Evolutionary conservation across 2,113 vertebrate genomes (phyloP).

Genomic region (Nibea albiflora): DNA sequence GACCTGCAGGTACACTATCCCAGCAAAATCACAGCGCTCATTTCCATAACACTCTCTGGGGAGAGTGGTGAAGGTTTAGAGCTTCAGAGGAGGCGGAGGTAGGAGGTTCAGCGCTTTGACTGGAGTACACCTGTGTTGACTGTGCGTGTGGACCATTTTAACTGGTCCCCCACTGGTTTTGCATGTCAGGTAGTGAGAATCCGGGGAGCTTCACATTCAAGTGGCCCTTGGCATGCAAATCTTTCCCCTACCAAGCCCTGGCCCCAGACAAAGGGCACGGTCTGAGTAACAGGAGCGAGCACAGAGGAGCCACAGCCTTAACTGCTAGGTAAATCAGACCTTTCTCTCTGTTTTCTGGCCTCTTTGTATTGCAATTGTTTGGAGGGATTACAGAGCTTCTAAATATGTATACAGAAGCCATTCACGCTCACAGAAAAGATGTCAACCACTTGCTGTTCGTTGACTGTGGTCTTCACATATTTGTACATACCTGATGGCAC

Average conservation of each 20-base stretch:
- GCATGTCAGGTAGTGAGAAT: constrained; percentile 86
- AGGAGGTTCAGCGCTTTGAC: constrained; percentile 59
- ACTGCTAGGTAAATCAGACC: constrained; percentile 84
- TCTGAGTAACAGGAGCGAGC: constrained; percentile 83
- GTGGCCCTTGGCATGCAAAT: constrained; percentile 86
- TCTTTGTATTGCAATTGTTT: constrained; percentile 66
- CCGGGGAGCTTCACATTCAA: constrained; percentile 81
- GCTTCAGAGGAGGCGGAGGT: not conserved
- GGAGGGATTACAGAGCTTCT: constrained; percentile 60
- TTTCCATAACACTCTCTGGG: constrained; percentile 76
- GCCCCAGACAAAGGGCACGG: constrained; percentile 72
- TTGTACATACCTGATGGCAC: constrained; percentile 42
- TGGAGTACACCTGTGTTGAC: constrained; percentile 78
- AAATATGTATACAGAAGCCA: constrained; percentile 62
- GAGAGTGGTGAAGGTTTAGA: constrained; percentile 35
- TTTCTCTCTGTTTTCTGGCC: constrained; percentile 55
- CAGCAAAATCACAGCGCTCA: constrained; percentile 78
- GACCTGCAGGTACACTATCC: constrained; percentile 46
- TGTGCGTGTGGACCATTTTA: constrained; percentile 77
- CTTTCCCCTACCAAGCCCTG: constrained; percentile 64
- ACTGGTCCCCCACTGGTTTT: constrained; percentile 84
- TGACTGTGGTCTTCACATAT: constrained; percentile 48
- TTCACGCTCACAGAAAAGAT: constrained; percentile 68
- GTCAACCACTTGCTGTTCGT: constrained; percentile 41
- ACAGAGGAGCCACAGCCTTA: constrained; percentile 77